Conservation (phyloP, 2,888 invertebrate genomes). For the Phengaris arion region DNA sequence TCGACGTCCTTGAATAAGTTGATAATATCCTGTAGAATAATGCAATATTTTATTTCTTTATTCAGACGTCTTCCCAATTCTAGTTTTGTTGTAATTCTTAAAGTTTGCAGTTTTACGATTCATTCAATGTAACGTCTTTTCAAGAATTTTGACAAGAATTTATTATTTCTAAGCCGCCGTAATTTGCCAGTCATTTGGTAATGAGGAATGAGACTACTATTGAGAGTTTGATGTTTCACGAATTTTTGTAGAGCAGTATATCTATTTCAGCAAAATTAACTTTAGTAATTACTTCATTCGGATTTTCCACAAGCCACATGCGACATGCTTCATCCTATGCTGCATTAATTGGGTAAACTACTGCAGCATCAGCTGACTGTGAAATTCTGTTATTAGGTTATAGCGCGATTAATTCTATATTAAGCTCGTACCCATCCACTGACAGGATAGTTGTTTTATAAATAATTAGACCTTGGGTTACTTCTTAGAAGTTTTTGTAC, state of each 20-base stretch:
- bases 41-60: neutral
- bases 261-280: neutral
- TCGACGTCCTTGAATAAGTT: constrained; percentile 26
- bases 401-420: neutral
- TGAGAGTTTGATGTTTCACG: neutral
- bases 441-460: constrained; percentile 33
- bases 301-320: neutral
- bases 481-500: constrained; percentile 31
- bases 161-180: no score
- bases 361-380: neutral
- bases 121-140: no score
- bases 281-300: neutral
- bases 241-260: neutral
- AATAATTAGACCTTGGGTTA: constrained; percentile 34
- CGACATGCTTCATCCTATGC: neutral
- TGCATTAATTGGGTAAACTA: neutral
- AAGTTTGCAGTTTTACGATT: no score
- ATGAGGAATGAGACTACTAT: no score
- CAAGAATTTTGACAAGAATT: no score
- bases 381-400: neutral
- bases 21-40: constrained; percentile 29
- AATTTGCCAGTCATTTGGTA: no score
- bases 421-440: constrained; percentile 28
- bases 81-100: no score
- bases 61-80: neutral